Evolutionary conservation across 2,888 invertebrate species (phyloP), one percentile per base, ranked within the genome.

Genomic region (Pyrochroa serraticornis): DNA sequence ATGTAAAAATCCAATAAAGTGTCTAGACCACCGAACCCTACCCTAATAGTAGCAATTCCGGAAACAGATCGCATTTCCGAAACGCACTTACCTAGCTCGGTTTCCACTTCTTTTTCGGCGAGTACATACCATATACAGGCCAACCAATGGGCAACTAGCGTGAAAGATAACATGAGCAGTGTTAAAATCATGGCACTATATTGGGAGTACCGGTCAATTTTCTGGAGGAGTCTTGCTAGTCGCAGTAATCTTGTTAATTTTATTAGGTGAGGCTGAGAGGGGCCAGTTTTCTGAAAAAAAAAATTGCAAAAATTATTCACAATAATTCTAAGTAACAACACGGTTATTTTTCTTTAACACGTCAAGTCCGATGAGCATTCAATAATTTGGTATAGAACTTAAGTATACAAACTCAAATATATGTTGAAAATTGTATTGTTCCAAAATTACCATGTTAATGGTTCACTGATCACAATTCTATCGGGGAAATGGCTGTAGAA

Each of bases 121-220:
- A 97, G 95, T 69, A 95, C 93, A 81, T 92, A 97, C 97, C 97
- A 97, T 70, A 97, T 89, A 79, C 97, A 97, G 8, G 97, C 97
- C 62, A 97, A 83, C 97, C 97, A 97, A 79, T 97, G 97, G 2
- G 97, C 96, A 48, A 95, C 89, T 69, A 97, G 82, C 38, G 94
- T 92, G 81, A 97, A 97, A 71, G 92, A 93, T 53, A 95, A 85
- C 95, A 97, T 96, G 71, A 97, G 83, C 61, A 97, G 84, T 7
- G 95, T 94, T 65, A 97, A 84, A 72, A 97, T 95, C 81, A 97
- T 90, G 51, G 95, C 94, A 64, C 94, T 94, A 81, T 97, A 96
- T 80, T 97, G 96, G 7, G 95, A 95, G 81, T 96, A 97, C 74
- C 96, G 87, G 81, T 97, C 97, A 87, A 97, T 93, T 83, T 97